Percentiles rank a stretch among this genome's conserved stretches.
These are phyloP conservation scores for Tortrix viridana DNA, from an alignment of 2,888 invertebrate species.

Conservation along the genomic window DNA sequence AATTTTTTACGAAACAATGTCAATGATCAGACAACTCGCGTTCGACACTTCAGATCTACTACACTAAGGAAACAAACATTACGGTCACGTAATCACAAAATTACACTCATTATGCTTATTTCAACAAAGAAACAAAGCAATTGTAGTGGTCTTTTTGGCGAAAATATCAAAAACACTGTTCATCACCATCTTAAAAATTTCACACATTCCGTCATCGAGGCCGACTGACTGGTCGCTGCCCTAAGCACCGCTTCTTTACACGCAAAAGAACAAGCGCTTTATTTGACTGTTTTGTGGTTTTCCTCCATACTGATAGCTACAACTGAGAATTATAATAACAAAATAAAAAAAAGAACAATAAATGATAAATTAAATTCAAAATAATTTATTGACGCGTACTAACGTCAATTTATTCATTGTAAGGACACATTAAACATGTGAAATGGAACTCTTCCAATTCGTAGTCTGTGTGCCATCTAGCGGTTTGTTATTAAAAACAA, in stretches of 20 bases:
- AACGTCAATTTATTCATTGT: too few species aligned
- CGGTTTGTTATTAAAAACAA: background rate
- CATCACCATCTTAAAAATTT: conserved; percentile 82
- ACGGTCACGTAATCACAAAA: conserved; percentile 48
- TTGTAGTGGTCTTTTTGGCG: conserved; percentile 54
- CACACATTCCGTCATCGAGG: conserved; percentile 83
- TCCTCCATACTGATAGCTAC: too few species aligned
- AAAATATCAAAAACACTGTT: conserved; percentile 71
- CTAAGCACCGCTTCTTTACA: conserved; percentile 58
- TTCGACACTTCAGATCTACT: conserved; percentile 62
- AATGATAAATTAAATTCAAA: too few species aligned
- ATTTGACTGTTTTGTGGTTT: background rate
- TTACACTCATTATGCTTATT: conserved; percentile 55
- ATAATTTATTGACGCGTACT: too few species aligned
- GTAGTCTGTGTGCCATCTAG: conserved; percentile 19
- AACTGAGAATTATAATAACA: too few species aligned
- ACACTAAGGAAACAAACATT: conserved; percentile 47
- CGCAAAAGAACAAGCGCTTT: conserved; percentile 45
- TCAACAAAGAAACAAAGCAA: conserved; percentile 55
- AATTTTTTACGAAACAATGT: conserved; percentile 80
- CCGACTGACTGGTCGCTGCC: conserved; percentile 80
- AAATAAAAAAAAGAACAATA: too few species aligned
- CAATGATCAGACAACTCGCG: conserved; percentile 76
- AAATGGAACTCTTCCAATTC: background rate
- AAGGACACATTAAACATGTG: too few species aligned